Percentiles rank a stretch among this genome's conserved stretches.
Conservation (phyloP, 2,113 vertebrate genomes). For the Callipepla californica region DNA sequence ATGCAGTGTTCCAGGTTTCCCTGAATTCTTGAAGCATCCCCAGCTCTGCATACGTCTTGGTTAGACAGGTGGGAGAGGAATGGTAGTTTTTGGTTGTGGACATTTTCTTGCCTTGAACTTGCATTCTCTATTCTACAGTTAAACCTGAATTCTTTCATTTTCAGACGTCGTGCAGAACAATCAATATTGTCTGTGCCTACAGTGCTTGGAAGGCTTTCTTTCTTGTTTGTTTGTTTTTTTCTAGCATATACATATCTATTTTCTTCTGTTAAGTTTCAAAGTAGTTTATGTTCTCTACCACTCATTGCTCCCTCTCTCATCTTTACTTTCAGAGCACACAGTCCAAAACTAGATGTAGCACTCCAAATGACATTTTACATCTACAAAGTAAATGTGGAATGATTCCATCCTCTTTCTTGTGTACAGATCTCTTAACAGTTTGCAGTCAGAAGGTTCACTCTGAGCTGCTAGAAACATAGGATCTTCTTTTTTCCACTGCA, state of each 20-base stretch:
- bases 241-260: background rate
- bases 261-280: background rate
- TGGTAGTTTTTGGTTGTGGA: background rate
- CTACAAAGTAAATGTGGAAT: background rate
- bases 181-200: background rate
- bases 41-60: background rate
- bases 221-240: background rate
- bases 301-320: background rate
- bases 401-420: background rate
- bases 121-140: background rate
- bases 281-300: background rate
- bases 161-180: background rate
- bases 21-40: background rate
- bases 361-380: background rate
- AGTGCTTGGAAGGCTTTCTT: background rate
- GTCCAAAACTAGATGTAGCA: background rate
- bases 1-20: background rate
- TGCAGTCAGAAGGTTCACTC: background rate
- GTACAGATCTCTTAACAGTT: background rate
- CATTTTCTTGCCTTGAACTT: background rate
- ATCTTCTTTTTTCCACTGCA: background rate
- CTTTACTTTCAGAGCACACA: background rate
- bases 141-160: background rate
- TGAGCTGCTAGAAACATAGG: slow-evolving; percentile 25
- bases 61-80: background rate